These are phyloP conservation scores for Labia minor DNA, from an alignment of 2,888 invertebrate genomes.

Conservation along the genomic window DNA sequence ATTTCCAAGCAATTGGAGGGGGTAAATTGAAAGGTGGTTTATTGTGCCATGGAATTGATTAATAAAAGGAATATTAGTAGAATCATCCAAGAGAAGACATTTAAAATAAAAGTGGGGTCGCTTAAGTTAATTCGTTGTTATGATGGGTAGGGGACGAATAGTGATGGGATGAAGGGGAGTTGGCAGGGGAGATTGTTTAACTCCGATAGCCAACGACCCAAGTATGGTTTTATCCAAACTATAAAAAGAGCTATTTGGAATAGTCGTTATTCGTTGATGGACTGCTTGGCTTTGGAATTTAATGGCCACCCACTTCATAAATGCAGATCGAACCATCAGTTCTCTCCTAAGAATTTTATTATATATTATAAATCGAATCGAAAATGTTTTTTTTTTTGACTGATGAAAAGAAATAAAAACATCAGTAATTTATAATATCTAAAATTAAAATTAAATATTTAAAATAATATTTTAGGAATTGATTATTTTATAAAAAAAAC, in stretches of 20 bases:
- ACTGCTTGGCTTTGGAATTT: neutral
- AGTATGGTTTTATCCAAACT: constrained; percentile 2
- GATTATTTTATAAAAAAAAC: too few relatives aligned
- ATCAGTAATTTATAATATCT: too few relatives aligned
- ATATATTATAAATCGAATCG: too few relatives aligned
- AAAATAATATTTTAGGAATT: too few relatives aligned
- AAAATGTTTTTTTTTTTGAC: too few relatives aligned
- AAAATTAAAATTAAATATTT: too few relatives aligned
- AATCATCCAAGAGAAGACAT: neutral
- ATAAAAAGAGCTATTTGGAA: neutral
- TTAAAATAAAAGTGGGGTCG: constrained; percentile 1
- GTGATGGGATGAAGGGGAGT: too few relatives aligned
- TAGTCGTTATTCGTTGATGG: constrained; percentile 6
- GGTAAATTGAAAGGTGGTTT: too few relatives aligned
- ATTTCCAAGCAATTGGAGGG: too few relatives aligned
- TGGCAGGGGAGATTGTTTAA: neutral
- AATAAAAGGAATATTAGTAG: neutral
- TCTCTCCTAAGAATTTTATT: neutral
- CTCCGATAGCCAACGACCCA: neutral
- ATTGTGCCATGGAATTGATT: neutral
- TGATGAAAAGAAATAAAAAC: too few relatives aligned
- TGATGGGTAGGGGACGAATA: neutral
- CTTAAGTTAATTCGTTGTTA: constrained; percentile 2
- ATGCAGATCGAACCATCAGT: neutral
- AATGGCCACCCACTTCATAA: neutral